Percentiles rank a stretch among this genome's conserved stretches.
These are phyloP conservation scores for Acropora tenuis DNA, from an alignment of 64 coral and sea anemone species.

Conservation along the genomic window DNA sequence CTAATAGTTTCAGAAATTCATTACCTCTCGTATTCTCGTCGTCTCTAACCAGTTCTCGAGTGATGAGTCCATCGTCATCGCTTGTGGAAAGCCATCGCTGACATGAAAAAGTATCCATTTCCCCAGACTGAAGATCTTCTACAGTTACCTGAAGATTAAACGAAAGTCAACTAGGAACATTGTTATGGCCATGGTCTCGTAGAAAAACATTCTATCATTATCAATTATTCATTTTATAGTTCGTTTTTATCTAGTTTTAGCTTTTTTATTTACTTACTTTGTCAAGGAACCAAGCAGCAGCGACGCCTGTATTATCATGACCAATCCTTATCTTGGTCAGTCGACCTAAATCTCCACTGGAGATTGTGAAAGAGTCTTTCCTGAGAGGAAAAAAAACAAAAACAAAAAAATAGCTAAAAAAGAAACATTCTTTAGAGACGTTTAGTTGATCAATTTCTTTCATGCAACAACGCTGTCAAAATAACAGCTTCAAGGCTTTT, in stretches of 20 bases:
- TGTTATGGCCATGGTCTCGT: too few relatives aligned
- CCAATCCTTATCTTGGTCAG: constrained; percentile 64
- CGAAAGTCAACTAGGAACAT: neutral
- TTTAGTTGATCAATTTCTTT: neutral
- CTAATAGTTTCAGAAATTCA: neutral
- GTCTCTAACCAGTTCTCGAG: constrained; percentile 79
- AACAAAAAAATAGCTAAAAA: neutral
- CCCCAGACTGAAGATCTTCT: constrained; percentile 53
- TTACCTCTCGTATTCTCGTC: constrained; percentile 7
- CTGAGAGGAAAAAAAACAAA: constrained; percentile 33
- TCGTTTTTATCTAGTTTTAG: neutral
- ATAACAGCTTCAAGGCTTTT: neutral
- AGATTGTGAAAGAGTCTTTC: constrained; percentile 94
- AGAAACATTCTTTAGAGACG: neutral
- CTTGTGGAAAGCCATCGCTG: constrained; percentile 90
- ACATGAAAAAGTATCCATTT: constrained; percentile 85
- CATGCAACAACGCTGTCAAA: neutral
- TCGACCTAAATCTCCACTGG: constrained; percentile 71
- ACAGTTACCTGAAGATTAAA: constrained; percentile 74
- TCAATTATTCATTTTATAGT: too few relatives aligned
- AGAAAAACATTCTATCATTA: too few relatives aligned
- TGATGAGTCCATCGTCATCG: constrained; percentile 92
- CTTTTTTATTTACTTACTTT: constrained; percentile 14
- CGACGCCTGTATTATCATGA: constrained; percentile 87
- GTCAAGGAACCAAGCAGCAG: constrained; percentile 88